Percentiles rank a stretch among this genome's conserved stretches.
These are phyloP conservation scores for Vireo altiloquus DNA, from an alignment of 2,113 vertebrate species.

Conservation along the genomic window DNA sequence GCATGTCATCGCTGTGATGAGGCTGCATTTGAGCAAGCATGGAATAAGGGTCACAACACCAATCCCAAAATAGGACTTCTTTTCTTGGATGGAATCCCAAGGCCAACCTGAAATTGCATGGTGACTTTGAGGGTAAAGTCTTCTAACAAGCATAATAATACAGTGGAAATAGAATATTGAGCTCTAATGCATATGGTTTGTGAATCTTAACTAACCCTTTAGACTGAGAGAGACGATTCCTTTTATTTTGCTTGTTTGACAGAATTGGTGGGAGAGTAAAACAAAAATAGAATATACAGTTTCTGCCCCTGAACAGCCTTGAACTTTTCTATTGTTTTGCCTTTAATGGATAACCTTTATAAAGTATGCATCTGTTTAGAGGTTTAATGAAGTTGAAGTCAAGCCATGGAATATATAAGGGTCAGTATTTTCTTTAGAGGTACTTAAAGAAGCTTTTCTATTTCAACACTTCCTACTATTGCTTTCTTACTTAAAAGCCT, in stretches of 20 bases:
- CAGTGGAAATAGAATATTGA: conserved; percentile 21
- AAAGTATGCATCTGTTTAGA: conserved; percentile 17
- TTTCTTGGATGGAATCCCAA: conserved; percentile 32
- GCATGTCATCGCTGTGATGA: background rate
- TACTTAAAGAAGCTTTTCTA: background rate
- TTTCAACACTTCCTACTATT: background rate
- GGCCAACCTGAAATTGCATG: background rate
- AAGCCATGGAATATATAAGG: background rate
- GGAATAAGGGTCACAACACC: background rate
- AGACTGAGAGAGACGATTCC: background rate
- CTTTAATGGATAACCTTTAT: conserved; percentile 30
- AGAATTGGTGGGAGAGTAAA: background rate
- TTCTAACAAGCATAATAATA: conserved; percentile 34
- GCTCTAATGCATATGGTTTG: conserved; percentile 7
- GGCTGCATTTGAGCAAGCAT: background rate
- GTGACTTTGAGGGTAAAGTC: conserved; percentile 15
- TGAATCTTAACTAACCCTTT: conserved; percentile 36
- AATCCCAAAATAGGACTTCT: background rate
- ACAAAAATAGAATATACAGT: background rate
- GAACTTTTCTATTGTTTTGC: conserved; percentile 31
- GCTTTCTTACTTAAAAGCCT: background rate
- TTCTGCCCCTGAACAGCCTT: conserved; percentile 32
- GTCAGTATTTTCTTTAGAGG: conserved; percentile 1
- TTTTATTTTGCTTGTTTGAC: conserved; percentile 44
- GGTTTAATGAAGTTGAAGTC: conserved; percentile 27